Evolutionary conservation across 1,140 invertebrate species (phyloP), one percentile per base, ranked within the genome.

Genomic region (Drosophila tsacasi): DNA sequence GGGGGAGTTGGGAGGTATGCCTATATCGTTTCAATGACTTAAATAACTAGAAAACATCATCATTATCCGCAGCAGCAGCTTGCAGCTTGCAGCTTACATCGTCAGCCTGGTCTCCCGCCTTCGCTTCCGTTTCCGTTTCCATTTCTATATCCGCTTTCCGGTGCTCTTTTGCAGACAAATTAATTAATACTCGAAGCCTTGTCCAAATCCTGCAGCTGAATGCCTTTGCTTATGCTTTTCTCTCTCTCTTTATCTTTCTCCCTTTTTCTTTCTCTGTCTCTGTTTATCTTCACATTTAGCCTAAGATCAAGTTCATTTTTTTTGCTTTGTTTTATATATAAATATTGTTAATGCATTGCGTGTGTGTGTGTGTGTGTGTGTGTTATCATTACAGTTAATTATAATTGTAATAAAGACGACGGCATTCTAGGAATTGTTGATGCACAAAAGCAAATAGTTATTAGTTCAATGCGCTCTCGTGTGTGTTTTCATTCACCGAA

Each of bases 341-440:
- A 67, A 62, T 79, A 62, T 78, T 64, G 23, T 65, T 78, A 61
- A 67, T 73, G 63, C 62, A 49, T 67, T 47, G 54, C 44, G 37
- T 69, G 63, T 71, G 55, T 58, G 21, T 37, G 10, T 69, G 39
- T 63, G 37, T 50, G 23, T 60, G 46, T 71, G 44, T 73, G 50
- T 76, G 37, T 61, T 74, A 69, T 79, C 52, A 72, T 87, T 86
- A 72, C 71, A 76, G 42, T 79, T 63, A 74, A 39, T 39, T 57
- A 71, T 83, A 81, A 75, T 87, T 81, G 65, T 82, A 82, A 79
- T 85, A 86, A 86, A 85, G 82, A 90, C 85, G 85, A 90, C 85
- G 75, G 86, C 85, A 90, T 90, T 90, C 78, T 90, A 90, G 81
- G 85, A 90, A 90, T 90, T 90, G 60, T 89, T 76, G 79, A 80